Evolutionary conservation across 2,888 invertebrate species (phyloP), one percentile per base, ranked within the genome.

Genomic region (Podabrus alpinus): DNA sequence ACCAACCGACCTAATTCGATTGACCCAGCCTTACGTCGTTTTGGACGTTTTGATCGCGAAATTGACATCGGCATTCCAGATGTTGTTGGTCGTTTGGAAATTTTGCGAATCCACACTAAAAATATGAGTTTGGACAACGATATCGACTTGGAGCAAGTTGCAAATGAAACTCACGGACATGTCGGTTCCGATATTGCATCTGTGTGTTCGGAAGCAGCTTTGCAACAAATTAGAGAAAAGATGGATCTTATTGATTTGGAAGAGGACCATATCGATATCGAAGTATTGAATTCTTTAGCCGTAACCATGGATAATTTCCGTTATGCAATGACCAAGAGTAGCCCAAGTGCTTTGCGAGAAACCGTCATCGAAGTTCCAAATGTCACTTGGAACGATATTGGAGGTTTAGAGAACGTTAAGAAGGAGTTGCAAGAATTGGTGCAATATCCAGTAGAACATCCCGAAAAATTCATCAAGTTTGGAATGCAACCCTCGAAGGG

Each of bases 191-290:
- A 99, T 90, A 90, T 99, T 86, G 99, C 99, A 11, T 99, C 99
- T 0, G 90, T 99, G 74, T 99, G 99, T 89, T 99, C 99, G 0
- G 99, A 99, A 89, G 98, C 99, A 59, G 99, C 99, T 16, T 90
- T 99, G 69, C 99, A 99, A 88, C 99, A 99, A 88, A 99, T 99
- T 87, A 92, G 99, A 82, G 99, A 99, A 89, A 99, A 99, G 89
- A 99, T 99, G 99, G 99, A 99, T 88, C 92, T 99, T 71, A 99
- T 99, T 84, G 99, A 99, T 89, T 90, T 99, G 82, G 99, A 99
- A 87, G 99, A 99, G 85, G 99, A 99, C 86, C 97, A 97, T 87
- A 99, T 99, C 84, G 99, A 99, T 88, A 99, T 99, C 0, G 99
- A 99, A 88, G 95, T 95, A 2, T 91, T 99, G 80, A 96, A 96